Percentiles rank a stretch among this genome's conserved stretches.
Conservation (phyloP, 2,888 invertebrate genomes). For the Schizotus pectinicornis region DNA sequence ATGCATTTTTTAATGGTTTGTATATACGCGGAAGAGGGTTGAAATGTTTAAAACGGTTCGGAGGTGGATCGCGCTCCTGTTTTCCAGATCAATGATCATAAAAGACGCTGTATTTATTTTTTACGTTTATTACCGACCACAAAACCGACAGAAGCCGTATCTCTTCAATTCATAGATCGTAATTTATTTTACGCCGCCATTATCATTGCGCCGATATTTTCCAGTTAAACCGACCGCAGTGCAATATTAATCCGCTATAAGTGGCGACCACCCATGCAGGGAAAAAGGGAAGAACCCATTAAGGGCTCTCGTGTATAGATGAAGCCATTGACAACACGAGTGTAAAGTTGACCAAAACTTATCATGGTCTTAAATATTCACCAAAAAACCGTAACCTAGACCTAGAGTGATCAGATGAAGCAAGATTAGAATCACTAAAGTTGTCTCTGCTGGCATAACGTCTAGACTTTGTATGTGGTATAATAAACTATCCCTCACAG, state of each 20-base stretch:
- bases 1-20: neutral
- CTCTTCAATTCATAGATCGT: constrained; percentile 27
- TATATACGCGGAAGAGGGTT: neutral
- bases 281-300: too few species aligned
- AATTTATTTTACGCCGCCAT: constrained; percentile 17
- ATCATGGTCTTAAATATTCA: too few species aligned
- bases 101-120: constrained; percentile 24
- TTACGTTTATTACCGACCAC: constrained; percentile 22
- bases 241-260: constrained; percentile 7
- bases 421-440: too few species aligned
- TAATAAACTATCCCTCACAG: too few species aligned
- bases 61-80: neutral
- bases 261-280: too few species aligned
- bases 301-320: too few species aligned
- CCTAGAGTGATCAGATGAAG: too few species aligned
- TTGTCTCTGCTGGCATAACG: too few species aligned
- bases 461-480: too few species aligned
- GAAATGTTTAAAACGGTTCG: neutral
- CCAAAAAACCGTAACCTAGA: too few species aligned
- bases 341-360: too few species aligned
- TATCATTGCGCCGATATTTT: constrained; percentile 13
- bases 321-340: too few species aligned
- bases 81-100: constrained; percentile 16
- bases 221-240: constrained; percentile 15
- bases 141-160: constrained; percentile 16